Conservation (phyloP, 2,888 invertebrate species). For the Tenodera sinensis region DNA sequence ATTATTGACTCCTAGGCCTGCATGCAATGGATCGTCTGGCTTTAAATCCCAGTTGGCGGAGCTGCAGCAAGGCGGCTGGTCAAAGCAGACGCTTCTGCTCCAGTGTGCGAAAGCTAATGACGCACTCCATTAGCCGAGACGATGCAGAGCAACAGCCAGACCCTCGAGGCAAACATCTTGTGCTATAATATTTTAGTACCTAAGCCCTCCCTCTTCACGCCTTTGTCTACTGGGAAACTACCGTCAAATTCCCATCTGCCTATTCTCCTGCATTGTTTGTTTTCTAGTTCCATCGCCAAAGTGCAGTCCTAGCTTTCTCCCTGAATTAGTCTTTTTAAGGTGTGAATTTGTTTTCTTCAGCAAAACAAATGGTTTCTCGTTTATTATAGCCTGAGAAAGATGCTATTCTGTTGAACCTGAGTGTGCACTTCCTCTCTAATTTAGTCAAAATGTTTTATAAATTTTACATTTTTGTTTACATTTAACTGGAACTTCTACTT, state of each 20-base stretch:
- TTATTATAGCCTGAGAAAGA: too few relatives aligned
- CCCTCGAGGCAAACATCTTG: not conserved
- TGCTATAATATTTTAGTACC: not conserved
- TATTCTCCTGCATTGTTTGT: not conserved
- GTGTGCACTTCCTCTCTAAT: too few relatives aligned
- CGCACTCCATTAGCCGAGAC: conserved; percentile 19
- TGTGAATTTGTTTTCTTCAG: too few relatives aligned
- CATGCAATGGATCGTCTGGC: too few relatives aligned
- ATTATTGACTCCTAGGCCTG: too few relatives aligned
- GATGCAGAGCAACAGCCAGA: not conserved
- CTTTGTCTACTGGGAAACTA: not conserved
- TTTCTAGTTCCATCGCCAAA: not conserved
- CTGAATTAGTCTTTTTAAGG: too few relatives aligned
- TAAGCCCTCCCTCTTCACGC: not conserved
- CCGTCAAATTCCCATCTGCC: not conserved
- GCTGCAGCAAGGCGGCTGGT: not conserved
- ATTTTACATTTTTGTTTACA: too few relatives aligned
- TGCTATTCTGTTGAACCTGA: too few relatives aligned
- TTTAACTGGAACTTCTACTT: too few relatives aligned
- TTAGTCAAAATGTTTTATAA: too few relatives aligned
- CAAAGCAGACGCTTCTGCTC: not conserved
- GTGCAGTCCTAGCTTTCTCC: not conserved
- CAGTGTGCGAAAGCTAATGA: conserved; percentile 3
- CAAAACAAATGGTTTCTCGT: too few relatives aligned
- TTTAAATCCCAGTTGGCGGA: too few relatives aligned